Percentiles rank a stretch among this genome's conserved stretches.
These are phyloP conservation scores for Leptopilina boulardi DNA, from an alignment of 1,140 invertebrate species.

Conservation along the genomic window DNA sequence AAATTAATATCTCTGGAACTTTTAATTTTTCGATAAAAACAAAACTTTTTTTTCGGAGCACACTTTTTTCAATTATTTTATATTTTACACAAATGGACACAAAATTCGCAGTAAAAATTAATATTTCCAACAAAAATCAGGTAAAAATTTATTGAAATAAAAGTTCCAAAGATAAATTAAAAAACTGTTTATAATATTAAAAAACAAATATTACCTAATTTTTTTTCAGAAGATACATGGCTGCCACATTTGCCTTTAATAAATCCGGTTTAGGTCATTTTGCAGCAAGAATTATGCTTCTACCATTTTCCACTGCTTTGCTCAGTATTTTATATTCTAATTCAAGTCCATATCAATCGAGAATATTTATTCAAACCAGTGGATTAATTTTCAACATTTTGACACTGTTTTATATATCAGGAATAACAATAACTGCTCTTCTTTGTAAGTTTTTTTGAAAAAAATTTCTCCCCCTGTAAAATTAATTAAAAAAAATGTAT, in stretches of 20 bases:
- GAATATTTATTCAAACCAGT: slow-evolving; percentile 70
- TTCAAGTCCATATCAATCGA: slow-evolving; percentile 69
- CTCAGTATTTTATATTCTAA: slow-evolving; percentile 87
- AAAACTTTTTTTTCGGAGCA: too few species aligned
- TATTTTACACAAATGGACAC: too few species aligned
- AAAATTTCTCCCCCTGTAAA: too few species aligned
- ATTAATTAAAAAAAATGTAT: too few species aligned
- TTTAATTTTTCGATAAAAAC: too few species aligned
- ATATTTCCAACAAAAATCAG: too few species aligned
- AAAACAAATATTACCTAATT: slow-evolving; percentile 18
- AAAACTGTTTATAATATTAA: too few species aligned
- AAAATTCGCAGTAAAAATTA: too few species aligned
- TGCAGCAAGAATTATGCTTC: slow-evolving; percentile 82
- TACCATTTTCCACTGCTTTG: slow-evolving; percentile 87
- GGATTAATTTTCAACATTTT: slow-evolving; percentile 90
- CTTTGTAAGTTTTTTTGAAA: slow-evolving; percentile 85
- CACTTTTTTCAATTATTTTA: background rate
- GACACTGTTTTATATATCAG: slow-evolving; percentile 85
- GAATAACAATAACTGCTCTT: slow-evolving; percentile 86
- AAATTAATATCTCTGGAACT: too few species aligned
- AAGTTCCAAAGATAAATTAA: slow-evolving; percentile 16
- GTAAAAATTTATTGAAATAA: too few species aligned
- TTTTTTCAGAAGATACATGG: slow-evolving; percentile 82
- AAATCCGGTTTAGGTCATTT: slow-evolving; percentile 84
- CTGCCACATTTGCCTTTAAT: slow-evolving; percentile 86